Evolutionary conservation across 2,888 invertebrate genomes (phyloP), one percentile per base, ranked within the genome.

Genomic region (Dasysyrphus tricinctus): DNA sequence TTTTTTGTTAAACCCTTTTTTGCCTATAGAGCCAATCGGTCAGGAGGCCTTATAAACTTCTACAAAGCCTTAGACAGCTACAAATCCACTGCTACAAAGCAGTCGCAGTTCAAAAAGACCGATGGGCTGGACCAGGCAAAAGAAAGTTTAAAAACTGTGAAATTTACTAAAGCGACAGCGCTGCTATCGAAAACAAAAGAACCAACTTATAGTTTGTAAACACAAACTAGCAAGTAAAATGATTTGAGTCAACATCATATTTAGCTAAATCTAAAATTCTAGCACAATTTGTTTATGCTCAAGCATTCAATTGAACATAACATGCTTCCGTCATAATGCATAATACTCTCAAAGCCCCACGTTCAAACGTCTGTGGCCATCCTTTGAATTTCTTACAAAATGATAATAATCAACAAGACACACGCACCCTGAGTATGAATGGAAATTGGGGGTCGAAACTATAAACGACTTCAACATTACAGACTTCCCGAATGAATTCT

Each of bases 381-480:
- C 29, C n/a, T 47, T 29, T 42, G 12, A 61, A 59, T 42, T 24
- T 39, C 74, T 74, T 63, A 56, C 54, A 77, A 85, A n/a, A n/a
- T n/a, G 63, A 37, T 65, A 63, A 37, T 65, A 63, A 37, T 51
- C 19, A 69, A 49, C 49, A 80, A 77, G 67, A 65, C 56, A 80
- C 65, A 74, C 49, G 73, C 77, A 80, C 77, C 42, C 76, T 14
- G 9, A 19, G 14, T 34, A 42, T 7, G 8, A 12, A n/a, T 59
- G n/a, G 4, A 77, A 63, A 80, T 85, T 80, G 67, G 73, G 73
- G 80, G 73, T 74, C 85, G 44, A 72, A 80, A 80, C 54, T 69
- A 11, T 54, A 74, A 51, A 70, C 72, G 77, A 73, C 80, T 73
- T 80, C 74, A 49, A 63, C 73, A 67, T 51, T 39, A 19, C 51